These are phyloP conservation scores for Oryzias sinensis DNA, from an alignment of 2,797 vertebrate genomes.

Conservation along the genomic window DNA sequence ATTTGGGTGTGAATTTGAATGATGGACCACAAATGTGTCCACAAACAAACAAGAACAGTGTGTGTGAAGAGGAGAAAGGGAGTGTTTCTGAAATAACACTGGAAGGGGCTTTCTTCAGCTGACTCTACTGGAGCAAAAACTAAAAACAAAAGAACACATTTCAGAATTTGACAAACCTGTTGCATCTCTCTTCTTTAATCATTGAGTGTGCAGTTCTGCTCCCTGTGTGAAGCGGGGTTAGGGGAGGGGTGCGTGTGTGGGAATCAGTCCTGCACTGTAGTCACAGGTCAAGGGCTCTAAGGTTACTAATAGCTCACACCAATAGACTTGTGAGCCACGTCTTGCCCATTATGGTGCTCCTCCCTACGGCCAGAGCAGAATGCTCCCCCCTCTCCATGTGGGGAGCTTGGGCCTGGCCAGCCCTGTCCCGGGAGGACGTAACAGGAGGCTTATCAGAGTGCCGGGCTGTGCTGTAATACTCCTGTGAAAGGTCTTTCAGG, in stretches of 20 bases:
- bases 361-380: slow-evolving; percentile 77
- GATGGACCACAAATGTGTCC: slow-evolving; percentile 11
- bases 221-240: slow-evolving; percentile 59
- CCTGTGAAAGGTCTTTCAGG: slow-evolving; percentile 81
- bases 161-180: too few species aligned
- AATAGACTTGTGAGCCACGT: slow-evolving; percentile 74
- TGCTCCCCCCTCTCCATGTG: slow-evolving; percentile 64
- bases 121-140: too few species aligned
- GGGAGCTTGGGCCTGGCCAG: slow-evolving; percentile 68
- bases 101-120: too few species aligned
- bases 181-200: slow-evolving; percentile 52
- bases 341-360: slow-evolving; percentile 77
- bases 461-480: slow-evolving; percentile 81
- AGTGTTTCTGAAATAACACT: too few species aligned
- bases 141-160: too few species aligned
- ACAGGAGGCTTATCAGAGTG: slow-evolving; percentile 81
- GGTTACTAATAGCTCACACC: slow-evolving; percentile 82
- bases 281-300: slow-evolving; percentile 82
- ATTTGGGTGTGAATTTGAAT: slow-evolving; percentile 23
- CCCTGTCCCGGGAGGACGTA: slow-evolving; percentile 78
- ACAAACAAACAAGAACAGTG: slow-evolving; percentile 5
- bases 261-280: slow-evolving; percentile 80
- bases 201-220: slow-evolving; percentile 42
- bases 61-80: slow-evolving; percentile 23
- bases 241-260: slow-evolving; percentile 61